Base-by-base conservation (phyloP, 2,113 vertebrate species). In the Hypocryptadius cinnamomeus region DNA sequence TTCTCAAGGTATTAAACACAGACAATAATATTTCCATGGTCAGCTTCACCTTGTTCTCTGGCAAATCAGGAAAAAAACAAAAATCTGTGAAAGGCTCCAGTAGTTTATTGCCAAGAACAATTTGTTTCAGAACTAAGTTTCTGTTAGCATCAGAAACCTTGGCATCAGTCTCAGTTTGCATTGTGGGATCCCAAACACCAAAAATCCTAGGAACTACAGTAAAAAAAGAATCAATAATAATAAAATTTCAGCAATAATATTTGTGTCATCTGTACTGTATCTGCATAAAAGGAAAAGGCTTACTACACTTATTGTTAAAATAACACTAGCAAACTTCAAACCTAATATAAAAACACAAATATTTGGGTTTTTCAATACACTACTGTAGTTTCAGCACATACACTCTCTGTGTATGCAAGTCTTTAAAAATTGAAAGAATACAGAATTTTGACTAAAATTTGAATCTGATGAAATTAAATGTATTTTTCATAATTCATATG, bases 41-140 rank as follows among this genome's bases (percentile, higher is more conserved):
- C 53, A 81, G 27, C 73, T 87, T 92, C 83, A 87, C 86, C 77
- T 87, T 79, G 65, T 48, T 74, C 16, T 69, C 59, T 64, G 40
- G 37, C 16, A 93, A 91, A 86, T 65, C 11, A 79, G 53, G 28
- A 50, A 73, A n/a, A 53, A 94, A 89, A 69, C 13, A 89, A 86
- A 89, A 74, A 40, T 17, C 27, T 65, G 10, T 48, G n/a, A 53
- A 84, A 82, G 65, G 28, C 10, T 33, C 14, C 28, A 28, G 15
- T 5, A 74, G 40, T 39, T 27, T 20, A 39, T 12, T 13, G 31
- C 45, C 24, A n/a, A 64, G 25, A 85, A 20, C 24, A 72, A 10
- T 65, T 65, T 82, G 28, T 45, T 89, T 69, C 37, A 79, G 50
- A 33, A 80, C 45, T 24, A 23, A 17, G 9, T 27, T 81, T 66